Conservation (phyloP, 92 coral and sea anemone species). For the Palythoa grandiflora region DNA sequence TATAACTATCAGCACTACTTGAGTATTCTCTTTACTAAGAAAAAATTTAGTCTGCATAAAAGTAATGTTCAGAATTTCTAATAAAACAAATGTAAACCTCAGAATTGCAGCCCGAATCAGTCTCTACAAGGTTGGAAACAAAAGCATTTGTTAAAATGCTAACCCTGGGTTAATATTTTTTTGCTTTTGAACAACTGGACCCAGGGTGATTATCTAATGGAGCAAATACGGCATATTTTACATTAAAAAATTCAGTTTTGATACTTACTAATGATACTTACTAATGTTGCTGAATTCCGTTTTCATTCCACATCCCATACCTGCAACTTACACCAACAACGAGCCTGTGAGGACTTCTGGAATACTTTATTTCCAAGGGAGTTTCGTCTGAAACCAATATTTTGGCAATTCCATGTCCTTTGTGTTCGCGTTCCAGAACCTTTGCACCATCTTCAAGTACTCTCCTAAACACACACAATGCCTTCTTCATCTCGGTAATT, state of each 20-base stretch:
- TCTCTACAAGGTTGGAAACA: neutral
- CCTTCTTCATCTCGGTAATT: slow-evolving; percentile 20
- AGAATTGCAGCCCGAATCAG: neutral
- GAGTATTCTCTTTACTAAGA: no score
- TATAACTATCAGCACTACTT: no score
- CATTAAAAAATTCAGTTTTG: neutral
- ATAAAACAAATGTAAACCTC: neutral
- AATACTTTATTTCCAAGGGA: slow-evolving; percentile 19
- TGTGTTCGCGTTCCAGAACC: neutral
- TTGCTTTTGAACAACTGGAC: neutral
- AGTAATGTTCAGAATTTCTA: neutral
- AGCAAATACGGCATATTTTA: slow-evolving; percentile 1
- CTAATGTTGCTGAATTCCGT: slow-evolving; percentile 37
- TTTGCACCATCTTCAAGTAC: slow-evolving; percentile 15
- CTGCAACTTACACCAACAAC: slow-evolving; percentile 10
- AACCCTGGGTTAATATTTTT: neutral
- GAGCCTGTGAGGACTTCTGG: slow-evolving; percentile 36
- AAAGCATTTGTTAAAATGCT: neutral
- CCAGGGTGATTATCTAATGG: neutral
- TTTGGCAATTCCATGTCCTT: slow-evolving; percentile 30
- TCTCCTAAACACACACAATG: slow-evolving; percentile 21
- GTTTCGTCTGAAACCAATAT: neutral
- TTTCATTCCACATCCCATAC: slow-evolving; percentile 39
- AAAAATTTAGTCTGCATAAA: neutral
- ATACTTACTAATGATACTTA: slow-evolving; percentile 23